Base-by-base conservation (phyloP, 2,797 vertebrate genomes). In the Allobates femoralis region DNA sequence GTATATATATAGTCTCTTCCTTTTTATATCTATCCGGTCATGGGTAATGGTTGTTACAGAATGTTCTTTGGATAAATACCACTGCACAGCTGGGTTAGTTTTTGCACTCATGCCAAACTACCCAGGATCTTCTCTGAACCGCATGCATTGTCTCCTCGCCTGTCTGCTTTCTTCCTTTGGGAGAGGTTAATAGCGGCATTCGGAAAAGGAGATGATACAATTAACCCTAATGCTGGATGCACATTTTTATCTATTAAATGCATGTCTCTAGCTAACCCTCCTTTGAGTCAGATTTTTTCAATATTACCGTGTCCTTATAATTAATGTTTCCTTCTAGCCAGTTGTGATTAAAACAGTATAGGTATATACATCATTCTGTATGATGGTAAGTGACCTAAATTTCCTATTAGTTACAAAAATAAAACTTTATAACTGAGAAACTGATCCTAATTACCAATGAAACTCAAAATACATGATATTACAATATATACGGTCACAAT, bases 31-130 rank as follows among this genome's bases (percentile, higher is more conserved):
- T 56, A 12, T 15, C 37, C n/a, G 34, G 55, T 64, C 55, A 62
- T 18, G 67, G 69, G 26, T 71, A 37, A 28, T 55, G 77, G n/a
- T 66, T 26, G 46, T 62, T 75, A 50, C 41, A 64, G 37, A 64
- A 64, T 53, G 83, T 78, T 84, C 41, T 66, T 50, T 67, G 75
- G 37, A 67, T 62, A 84, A 84, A 76, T 75, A 73, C 71, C 71
- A 62, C 37, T 50, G 71, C 64, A 85, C 76, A 85, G 76, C 64
- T 85, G 84, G 64, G n/a, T 41, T 79, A n/a, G 64, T 79, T 79
- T 41, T 79, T 85, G 75, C 46, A 85, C 32, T 79, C 26, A 34
- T 85, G 77, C 53, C 76, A 85, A 79, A 71, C 76, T 71, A 79
- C 32, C 46, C 64, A 78, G 18, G 15, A 30, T 67, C 46, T 53